These are phyloP conservation scores for roundworm (Caenorhabditis elegans) DNA, from an alignment of 1,140 invertebrate species.

Conservation along the genomic window WBcel235 BX284605.5:15139001-15139500, in stretches of 20 bases:
- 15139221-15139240: slow-evolving; percentile 48
- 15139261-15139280: slow-evolving; percentile 56
- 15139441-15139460: slow-evolving; percentile 56
- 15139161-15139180: no score
- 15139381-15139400: slow-evolving; percentile 37
- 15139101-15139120: slow-evolving; percentile 55
- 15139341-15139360: slow-evolving; percentile 59
- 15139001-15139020: slow-evolving; percentile 45
- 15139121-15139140: slow-evolving; percentile 57
- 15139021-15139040: not conserved
- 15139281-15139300: slow-evolving; percentile 53
- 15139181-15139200: slow-evolving; percentile 54
- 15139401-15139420: slow-evolving; percentile 11
- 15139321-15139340: slow-evolving; percentile 57
- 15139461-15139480: slow-evolving; percentile 58
- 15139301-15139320: slow-evolving; percentile 58
- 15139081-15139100: slow-evolving; percentile 53
- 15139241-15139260: slow-evolving; percentile 53
- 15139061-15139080: slow-evolving; percentile 57
- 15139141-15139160: no score
- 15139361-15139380: not conserved
- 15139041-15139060: slow-evolving; percentile 59
- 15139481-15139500: slow-evolving; percentile 58
- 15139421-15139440: slow-evolving; percentile 42
- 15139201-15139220: slow-evolving; percentile 48